Evolutionary conservation across 2,797 vertebrate species (phyloP).

Genomic region (Euphonia xanthogaster): DNA sequence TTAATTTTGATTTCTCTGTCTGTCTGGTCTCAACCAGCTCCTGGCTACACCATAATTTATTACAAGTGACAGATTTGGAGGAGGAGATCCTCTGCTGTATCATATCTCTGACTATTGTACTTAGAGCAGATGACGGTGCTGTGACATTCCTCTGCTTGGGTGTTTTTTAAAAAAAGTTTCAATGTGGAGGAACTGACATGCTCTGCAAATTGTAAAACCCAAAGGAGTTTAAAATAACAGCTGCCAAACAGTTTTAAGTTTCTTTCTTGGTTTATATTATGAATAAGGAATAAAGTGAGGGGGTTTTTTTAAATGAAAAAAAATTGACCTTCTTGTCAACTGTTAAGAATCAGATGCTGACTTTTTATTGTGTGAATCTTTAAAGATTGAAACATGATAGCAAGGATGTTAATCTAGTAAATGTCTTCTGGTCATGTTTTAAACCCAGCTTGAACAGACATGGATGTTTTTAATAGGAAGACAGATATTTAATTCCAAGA

Average conservation of each 20-base stretch:
- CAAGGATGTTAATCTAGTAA: constrained; percentile 40
- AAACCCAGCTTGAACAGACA: neutral
- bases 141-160: neutral
- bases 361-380: neutral
- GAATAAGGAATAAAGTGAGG: neutral
- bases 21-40: constrained; percentile 22
- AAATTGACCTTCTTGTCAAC: neutral
- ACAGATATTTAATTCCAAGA: constrained; percentile 27
- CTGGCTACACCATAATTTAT: constrained; percentile 17
- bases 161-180: constrained; percentile 23
- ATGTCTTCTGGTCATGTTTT: constrained; percentile 8
- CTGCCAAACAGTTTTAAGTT: constrained; percentile 39
- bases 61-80: constrained; percentile 31
- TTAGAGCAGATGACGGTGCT: neutral
- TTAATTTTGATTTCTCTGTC: constrained; percentile 13
- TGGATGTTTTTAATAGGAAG: constrained; percentile 44
- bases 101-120: neutral
- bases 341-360: constrained; percentile 13
- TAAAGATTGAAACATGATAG: constrained; percentile 35
- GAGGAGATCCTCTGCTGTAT: neutral
- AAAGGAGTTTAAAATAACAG: constrained; percentile 13
- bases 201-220: constrained; percentile 26
- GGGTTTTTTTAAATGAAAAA: fast-evolving
- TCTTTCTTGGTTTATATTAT: neutral
- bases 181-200: neutral